Percentiles rank a stretch among this genome's conserved stretches.
Evolutionary conservation across 1,140 invertebrate species (phyloP).

Genomic region (Nixonia krombeini): DNA sequence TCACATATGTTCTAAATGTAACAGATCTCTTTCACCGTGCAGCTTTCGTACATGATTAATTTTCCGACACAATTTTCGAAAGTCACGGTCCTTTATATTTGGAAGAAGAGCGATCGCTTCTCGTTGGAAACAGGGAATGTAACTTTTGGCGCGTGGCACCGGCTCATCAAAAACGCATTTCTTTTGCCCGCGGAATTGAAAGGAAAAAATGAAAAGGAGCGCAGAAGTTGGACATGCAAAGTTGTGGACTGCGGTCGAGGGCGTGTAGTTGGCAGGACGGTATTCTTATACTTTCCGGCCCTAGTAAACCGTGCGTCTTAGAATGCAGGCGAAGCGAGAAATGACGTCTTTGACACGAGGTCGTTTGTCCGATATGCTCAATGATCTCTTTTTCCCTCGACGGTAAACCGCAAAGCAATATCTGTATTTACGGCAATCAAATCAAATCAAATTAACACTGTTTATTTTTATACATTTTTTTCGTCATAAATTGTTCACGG

Average conservation of each 20-base stretch:
- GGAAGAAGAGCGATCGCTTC: no score
- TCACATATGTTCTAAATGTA: no score
- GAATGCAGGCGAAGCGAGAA: conserved; percentile 11
- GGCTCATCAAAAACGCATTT: conserved; percentile 8
- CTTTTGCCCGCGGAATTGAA: background rate
- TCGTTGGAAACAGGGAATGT: conserved; percentile 1
- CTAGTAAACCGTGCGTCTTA: no score
- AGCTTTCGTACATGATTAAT: no score
- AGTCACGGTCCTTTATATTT: conserved; percentile 1
- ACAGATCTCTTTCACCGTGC: background rate
- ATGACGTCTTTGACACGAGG: background rate
- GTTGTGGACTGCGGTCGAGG: conserved; percentile 13
- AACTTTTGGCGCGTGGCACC: conserved; percentile 10
- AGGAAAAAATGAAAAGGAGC: conserved; percentile 6
- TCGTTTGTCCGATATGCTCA: no score
- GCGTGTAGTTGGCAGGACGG: conserved; percentile 13
- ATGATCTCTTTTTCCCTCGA: no score
- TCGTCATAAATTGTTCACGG: no score
- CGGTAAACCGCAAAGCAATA: no score
- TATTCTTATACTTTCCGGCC: conserved; percentile 18
- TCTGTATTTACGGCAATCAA: no score
- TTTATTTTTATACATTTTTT: no score
- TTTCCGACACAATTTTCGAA: no score
- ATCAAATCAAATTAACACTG: no score
- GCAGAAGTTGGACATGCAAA: conserved; percentile 4